Base-by-base conservation (phyloP, 2,888 invertebrate species). In the Xiphydria camelus region DNA sequence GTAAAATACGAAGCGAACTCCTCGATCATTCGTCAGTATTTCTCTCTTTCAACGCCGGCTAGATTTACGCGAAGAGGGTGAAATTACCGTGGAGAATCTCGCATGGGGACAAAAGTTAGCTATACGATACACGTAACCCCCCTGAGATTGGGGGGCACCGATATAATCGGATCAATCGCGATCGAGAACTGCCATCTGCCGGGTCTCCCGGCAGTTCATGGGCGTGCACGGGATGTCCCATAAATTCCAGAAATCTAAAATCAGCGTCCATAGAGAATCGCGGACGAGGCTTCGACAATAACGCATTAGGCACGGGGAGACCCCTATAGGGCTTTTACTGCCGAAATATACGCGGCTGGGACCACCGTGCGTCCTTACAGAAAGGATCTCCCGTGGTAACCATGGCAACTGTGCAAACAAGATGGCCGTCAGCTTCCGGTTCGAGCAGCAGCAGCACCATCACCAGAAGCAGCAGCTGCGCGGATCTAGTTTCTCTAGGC, bases 401-500 rank as follows among this genome's bases (percentile, higher is more conserved):
- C 64, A 68, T 73, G 60, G 70, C 70, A 72, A 74, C 74, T 72
- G 73, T 73, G 68, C 74, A 75, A 73, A 75, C 73, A 75, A 73
- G 62, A 75, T 73, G 74, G 73, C 71, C 63, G 73, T 49, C 62
- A 66, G 73, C 72, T 74, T 74, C 74, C 74, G 72, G 73, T 73
- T 63, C 57, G 60, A 45, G 49, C 62, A 56, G 68, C n/a, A n/a
- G n/a, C n/a, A n/a, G 23, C n/a, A 23, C n/a, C 23, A 41, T n/a
- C n/a, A n/a, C n/a, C n/a, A n/a, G n/a, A n/a, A n/a, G n/a, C n/a
- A n/a, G n/a, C 73, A 73, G 73, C 73, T 73, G 73, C 66, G 59
- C 55, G 68, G 69, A 73, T 73, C 73, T 74, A 72, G 73, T 73
- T 74, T 73, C 64, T 33, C 33, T 33, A 33, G 26, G 12, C 26